Conservation (phyloP, 2,113 vertebrate species). For the Petromus typicus region DNA sequence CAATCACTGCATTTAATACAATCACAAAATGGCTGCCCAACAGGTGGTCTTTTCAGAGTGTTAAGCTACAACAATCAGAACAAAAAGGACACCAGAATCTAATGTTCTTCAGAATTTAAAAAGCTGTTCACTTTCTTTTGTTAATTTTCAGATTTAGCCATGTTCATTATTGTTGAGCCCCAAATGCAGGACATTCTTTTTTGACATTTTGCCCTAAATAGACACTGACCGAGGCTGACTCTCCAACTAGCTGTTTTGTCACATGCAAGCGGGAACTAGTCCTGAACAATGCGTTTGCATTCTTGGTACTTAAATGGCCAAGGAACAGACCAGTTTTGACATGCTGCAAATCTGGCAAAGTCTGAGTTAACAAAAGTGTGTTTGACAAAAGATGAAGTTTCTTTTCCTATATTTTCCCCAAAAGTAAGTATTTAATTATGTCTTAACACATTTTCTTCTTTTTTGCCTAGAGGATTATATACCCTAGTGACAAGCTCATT, state of each 20-base stretch:
- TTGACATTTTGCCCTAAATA: slow-evolving; percentile 99
- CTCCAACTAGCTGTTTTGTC: slow-evolving; percentile 97
- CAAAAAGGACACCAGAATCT: slow-evolving; percentile 99
- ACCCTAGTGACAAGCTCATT: slow-evolving; percentile 85
- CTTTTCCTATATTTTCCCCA: slow-evolving; percentile 86
- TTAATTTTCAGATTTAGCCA: slow-evolving; percentile 98
- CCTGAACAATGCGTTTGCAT: slow-evolving; percentile 88
- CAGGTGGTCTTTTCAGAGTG: slow-evolving; percentile 99
- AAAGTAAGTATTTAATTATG: slow-evolving; percentile 86
- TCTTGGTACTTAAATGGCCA: slow-evolving; percentile 87
- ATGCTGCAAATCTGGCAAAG: slow-evolving; percentile 86
- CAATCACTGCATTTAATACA: slow-evolving; percentile 94
- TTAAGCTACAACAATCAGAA: slow-evolving; percentile 95
- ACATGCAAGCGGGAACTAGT: slow-evolving; percentile 94
- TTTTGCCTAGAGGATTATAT: slow-evolving; percentile 82
- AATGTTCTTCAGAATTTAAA: slow-evolving; percentile 99
- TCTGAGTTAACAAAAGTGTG: slow-evolving; percentile 89
- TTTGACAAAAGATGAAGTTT: slow-evolving; percentile 89
- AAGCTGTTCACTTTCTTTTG: slow-evolving; percentile 99
- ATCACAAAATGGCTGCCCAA: slow-evolving; percentile 96
- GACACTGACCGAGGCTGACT: slow-evolving; percentile 99
- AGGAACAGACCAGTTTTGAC: slow-evolving; percentile 86
- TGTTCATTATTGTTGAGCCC: slow-evolving; percentile 97
- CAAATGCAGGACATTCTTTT: slow-evolving; percentile 99
- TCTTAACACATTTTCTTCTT: slow-evolving; percentile 84